A percentile compares a stretch with the other conserved stretches of the same genome.
phyloP scores from a whole-genome alignment of 2,113 vertebrate species.

The Gallinago media region DNA sequence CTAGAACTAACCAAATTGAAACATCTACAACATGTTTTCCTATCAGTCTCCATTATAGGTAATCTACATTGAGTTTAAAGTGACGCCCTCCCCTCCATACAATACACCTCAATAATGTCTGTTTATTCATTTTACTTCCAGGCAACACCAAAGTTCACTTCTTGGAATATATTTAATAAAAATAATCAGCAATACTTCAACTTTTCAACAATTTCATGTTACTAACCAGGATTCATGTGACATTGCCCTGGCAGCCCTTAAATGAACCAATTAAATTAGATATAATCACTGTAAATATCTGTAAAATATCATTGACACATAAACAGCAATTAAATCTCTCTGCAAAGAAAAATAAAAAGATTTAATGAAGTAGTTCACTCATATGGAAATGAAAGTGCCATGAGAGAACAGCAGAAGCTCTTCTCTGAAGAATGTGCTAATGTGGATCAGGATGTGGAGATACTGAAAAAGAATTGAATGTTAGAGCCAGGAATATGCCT shows the following conservation, averaged over 20 bases:
- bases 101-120: background rate
- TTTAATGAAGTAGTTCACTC: background rate
- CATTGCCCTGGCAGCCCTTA: background rate
- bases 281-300: slow-evolving; percentile 19
- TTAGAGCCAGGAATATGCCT: background rate
- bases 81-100: background rate
- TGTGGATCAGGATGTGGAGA: background rate
- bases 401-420: background rate
- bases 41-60: background rate
- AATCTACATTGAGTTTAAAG: background rate
- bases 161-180: background rate
- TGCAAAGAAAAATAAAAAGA: slow-evolving; percentile 1
- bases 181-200: background rate
- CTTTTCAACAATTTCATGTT: background rate
- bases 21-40: background rate
- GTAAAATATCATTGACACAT: slow-evolving; percentile 45
- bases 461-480: background rate
- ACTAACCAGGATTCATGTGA: background rate
- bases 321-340: slow-evolving; percentile 41
- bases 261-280: slow-evolving; percentile 32
- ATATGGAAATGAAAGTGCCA: background rate
- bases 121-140: background rate
- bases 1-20: background rate
- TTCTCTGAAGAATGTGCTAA: background rate
- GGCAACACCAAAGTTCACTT: background rate